These are phyloP conservation scores for Ageneiosus marmoratus DNA, from an alignment of 2,113 vertebrate species.

Conservation along the genomic window DNA sequence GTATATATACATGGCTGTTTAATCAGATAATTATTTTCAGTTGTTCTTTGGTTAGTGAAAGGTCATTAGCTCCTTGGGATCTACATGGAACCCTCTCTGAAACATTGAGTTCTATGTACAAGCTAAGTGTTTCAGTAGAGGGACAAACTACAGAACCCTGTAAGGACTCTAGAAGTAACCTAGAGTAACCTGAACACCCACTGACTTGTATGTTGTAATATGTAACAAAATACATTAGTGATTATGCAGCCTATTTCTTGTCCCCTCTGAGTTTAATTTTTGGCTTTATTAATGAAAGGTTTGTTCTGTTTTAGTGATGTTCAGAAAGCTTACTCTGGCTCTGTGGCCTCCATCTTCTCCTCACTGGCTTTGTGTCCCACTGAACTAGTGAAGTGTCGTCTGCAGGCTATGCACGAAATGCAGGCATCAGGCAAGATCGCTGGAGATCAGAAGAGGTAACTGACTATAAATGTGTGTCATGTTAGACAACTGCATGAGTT, in stretches of 20 bases:
- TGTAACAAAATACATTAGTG: background rate
- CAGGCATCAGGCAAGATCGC: slow-evolving; percentile 79
- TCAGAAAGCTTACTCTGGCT: slow-evolving; percentile 86
- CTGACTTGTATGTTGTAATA: background rate
- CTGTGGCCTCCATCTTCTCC: slow-evolving; percentile 86
- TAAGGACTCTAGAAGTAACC: no score
- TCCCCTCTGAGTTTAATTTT: background rate
- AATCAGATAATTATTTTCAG: no score
- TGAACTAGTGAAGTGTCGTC: slow-evolving; percentile 89
- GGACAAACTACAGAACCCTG: no score
- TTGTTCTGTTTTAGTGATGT: slow-evolving; percentile 74
- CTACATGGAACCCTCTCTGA: no score
- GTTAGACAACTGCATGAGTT: background rate
- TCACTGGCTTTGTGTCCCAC: slow-evolving; percentile 86
- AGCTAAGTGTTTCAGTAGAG: no score
- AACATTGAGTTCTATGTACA: no score
- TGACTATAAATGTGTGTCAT: background rate
- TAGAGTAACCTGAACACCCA: background rate
- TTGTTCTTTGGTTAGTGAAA: no score
- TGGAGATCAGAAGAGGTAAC: slow-evolving; percentile 81
- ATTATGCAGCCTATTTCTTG: background rate
- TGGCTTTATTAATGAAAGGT: background rate
- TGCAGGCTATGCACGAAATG: slow-evolving; percentile 94
- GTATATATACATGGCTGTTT: no score
- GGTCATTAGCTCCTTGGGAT: no score